Evolutionary conservation across 2,797 vertebrate genomes (phyloP).

Genomic region (Pseudotriccus pelzelni): DNA sequence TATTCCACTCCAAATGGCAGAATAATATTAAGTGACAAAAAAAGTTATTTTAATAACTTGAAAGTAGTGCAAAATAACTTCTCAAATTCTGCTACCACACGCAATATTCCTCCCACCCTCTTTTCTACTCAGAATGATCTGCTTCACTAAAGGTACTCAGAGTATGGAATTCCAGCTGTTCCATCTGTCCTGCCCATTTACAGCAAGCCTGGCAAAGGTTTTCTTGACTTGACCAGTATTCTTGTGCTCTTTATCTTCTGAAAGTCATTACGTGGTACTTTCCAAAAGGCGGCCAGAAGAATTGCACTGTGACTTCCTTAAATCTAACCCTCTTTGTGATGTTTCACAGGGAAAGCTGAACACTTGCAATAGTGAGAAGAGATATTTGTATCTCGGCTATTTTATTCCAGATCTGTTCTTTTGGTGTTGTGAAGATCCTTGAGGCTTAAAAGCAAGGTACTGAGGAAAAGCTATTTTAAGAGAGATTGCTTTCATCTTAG

Average conservation of each 20-base stretch:
- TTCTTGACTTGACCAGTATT: not conserved
- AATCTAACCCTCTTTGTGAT: not conserved
- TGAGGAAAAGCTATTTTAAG: not conserved
- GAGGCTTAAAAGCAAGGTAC: not conserved
- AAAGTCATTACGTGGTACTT: not conserved
- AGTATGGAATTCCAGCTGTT: not conserved
- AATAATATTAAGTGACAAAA: not conserved
- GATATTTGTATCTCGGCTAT: not conserved
- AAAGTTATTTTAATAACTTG: not conserved
- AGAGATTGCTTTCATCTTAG: not conserved
- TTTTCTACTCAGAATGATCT: not conserved
- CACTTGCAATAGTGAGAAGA: not conserved
- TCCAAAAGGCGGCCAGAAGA: not conserved
- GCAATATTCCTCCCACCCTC: not conserved
- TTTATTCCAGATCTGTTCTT: not conserved
- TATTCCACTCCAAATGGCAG: not conserved
- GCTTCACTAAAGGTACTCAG: not conserved
- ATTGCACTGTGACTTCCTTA: not conserved
- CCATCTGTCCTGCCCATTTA: not conserved
- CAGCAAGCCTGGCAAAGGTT: not conserved
- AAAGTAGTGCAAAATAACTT: not conserved
- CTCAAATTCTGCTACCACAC: not conserved
- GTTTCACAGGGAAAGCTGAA: not conserved
- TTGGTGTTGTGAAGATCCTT: not conserved
- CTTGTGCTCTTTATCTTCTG: not conserved